Percentiles rank a stretch among this genome's conserved stretches.
Evolutionary conservation across 2,888 invertebrate species (phyloP).

Genomic region (Hesperia comma): DNA sequence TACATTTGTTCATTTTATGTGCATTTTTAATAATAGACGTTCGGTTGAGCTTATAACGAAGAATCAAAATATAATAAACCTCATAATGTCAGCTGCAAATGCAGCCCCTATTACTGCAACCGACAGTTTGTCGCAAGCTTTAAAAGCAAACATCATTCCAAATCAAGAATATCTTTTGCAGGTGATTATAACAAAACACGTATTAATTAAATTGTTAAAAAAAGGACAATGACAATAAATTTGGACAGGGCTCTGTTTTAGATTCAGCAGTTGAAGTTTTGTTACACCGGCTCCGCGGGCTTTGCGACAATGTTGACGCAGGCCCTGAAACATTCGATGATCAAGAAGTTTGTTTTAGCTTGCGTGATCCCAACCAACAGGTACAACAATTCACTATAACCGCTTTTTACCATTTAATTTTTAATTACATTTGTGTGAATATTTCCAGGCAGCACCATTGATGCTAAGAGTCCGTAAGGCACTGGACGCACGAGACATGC

Average conservation of each 20-base stretch:
- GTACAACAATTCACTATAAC: constrained; percentile 50
- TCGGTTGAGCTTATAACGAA: not conserved
- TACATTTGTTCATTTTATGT: no score
- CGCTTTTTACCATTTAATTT: no score
- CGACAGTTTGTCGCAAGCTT: constrained; percentile 90
- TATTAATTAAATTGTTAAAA: not conserved
- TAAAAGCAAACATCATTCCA: constrained; percentile 93
- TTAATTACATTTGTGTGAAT: not conserved
- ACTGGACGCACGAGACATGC: constrained; percentile 91
- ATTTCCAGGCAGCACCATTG: constrained; percentile 84
- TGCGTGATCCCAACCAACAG: constrained; percentile 87
- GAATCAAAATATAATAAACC: constrained; percentile 2
- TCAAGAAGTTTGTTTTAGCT: constrained; percentile 95
- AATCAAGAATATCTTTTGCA: constrained; percentile 95
- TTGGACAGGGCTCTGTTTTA: constrained; percentile 91
- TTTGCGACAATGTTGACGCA: constrained; percentile 96
- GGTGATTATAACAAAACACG: constrained; percentile 49
- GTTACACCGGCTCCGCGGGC: constrained; percentile 93
- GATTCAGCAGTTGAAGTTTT: constrained; percentile 96
- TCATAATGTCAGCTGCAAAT: constrained; percentile 63
- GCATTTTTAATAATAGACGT: no score
- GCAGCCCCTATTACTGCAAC: constrained; percentile 86
- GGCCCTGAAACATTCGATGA: constrained; percentile 96
- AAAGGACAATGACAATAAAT: constrained; percentile 29
- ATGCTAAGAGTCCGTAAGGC: constrained; percentile 93